phyloP scores from a whole-genome alignment of 2,888 invertebrate species.

The Ophion ellenae region DNA sequence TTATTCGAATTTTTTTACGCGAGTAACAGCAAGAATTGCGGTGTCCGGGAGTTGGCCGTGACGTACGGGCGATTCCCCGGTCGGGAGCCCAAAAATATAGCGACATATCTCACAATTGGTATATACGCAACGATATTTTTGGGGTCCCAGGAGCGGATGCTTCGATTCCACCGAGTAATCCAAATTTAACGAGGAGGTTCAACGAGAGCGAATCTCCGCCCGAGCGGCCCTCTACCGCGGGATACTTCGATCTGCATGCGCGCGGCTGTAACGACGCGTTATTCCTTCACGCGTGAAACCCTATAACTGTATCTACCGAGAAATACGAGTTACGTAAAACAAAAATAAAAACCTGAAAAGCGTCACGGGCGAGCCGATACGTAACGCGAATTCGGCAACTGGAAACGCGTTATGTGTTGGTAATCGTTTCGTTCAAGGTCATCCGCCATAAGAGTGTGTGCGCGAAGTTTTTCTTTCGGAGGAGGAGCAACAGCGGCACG shows the following conservation, averaged over 20 bases:
- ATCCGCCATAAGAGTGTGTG: not conserved
- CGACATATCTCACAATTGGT: not conserved
- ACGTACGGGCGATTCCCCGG: too few species aligned
- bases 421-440: slow-evolving; percentile 54
- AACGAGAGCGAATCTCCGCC: not conserved
- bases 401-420: slow-evolving; percentile 43
- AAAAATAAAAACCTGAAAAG: slow-evolving; percentile 4
- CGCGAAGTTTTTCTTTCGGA: not conserved
- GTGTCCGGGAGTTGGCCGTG: not conserved
- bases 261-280: not conserved
- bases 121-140: not conserved
- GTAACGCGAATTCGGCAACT: slow-evolving; percentile 44
- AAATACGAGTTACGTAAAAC: not conserved
- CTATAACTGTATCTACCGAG: not conserved
- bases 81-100: not conserved
- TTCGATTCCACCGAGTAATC: not conserved
- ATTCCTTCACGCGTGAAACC: not conserved
- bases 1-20: too few species aligned
- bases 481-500: slow-evolving; percentile 50
- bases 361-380: slow-evolving; percentile 8
- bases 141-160: not conserved
- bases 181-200: slow-evolving; percentile 1
- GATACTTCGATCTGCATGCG: not conserved
- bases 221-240: not conserved
- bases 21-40: too few species aligned